Percentiles rank a stretch among this genome's conserved stretches.
phyloP scores from a whole-genome alignment of 1,140 invertebrate genomes.

The Matsumurasca onukii region DNA sequence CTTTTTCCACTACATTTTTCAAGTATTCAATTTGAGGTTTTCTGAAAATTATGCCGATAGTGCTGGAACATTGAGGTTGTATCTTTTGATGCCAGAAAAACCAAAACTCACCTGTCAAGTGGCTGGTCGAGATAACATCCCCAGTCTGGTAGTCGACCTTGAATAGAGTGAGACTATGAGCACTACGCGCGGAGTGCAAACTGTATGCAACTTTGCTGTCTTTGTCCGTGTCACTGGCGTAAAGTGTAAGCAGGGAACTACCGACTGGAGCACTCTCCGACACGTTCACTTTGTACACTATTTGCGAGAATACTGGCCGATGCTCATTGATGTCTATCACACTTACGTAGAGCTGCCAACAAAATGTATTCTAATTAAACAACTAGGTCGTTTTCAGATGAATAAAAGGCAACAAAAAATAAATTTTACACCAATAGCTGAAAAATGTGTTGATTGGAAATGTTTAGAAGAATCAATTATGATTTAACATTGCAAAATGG shows the following conservation, averaged over 20 bases:
- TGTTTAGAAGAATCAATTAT: no score
- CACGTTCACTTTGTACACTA: conserved; percentile 70
- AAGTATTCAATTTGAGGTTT: no score
- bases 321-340: conserved; percentile 85
- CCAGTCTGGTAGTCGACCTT: conserved; percentile 78
- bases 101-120: conserved; percentile 61
- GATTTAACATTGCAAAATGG: no score
- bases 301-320: conserved; percentile 70
- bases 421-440: not conserved
- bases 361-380: not conserved
- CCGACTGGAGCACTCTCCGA: conserved; percentile 67
- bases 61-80: not conserved
- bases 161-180: conserved; percentile 73
- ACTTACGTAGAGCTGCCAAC: conserved; percentile 60
- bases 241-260: conserved; percentile 63
- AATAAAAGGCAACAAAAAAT: conserved; percentile 7
- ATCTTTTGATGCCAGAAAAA: not conserved
- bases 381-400: no score
- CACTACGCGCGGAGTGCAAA: conserved; percentile 71
- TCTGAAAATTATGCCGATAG: no score
- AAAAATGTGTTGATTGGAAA: no score
- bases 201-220: conserved; percentile 74
- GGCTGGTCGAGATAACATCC: conserved; percentile 64
- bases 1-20: no score
- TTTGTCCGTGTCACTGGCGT: conserved; percentile 69